Conservation (phyloP, 2,797 vertebrate genomes). For the Pangasius sanitwongsei region DNA sequence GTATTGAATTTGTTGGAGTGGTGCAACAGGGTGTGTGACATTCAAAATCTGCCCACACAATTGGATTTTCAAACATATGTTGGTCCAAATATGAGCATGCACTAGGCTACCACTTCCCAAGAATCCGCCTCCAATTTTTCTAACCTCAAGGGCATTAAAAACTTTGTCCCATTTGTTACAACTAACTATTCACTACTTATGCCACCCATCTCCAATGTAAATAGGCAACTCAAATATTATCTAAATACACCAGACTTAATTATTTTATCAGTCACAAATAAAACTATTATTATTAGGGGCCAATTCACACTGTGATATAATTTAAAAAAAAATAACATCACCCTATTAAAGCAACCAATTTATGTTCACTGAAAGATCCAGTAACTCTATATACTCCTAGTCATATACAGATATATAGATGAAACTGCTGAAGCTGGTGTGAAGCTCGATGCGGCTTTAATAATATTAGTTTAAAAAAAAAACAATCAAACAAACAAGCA, state of each 20-base stretch:
- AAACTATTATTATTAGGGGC: not conserved
- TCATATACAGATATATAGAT: not conserved
- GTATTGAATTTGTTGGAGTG: not conserved
- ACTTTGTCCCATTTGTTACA: not conserved
- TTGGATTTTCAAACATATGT: conserved; percentile 5
- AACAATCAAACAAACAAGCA: not conserved
- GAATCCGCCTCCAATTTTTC: not conserved
- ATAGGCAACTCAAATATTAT: not conserved
- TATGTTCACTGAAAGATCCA: not conserved
- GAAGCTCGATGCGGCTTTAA: not conserved
- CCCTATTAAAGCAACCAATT: not conserved
- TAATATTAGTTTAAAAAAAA: not conserved
- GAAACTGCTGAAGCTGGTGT: not conserved
- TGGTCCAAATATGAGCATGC: not conserved
- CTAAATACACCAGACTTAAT: not conserved
- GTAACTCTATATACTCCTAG: not conserved
- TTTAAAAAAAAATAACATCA: not conserved
- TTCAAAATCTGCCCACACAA: not conserved
- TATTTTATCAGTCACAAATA: not conserved
- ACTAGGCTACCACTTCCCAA: not conserved
- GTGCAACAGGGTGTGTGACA: conserved; percentile 1
- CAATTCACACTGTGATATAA: not conserved
- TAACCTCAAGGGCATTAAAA: not conserved
- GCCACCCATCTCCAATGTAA: not conserved
- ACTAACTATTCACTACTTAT: not conserved